A percentile compares a stretch with the other conserved stretches of the same genome.
These are phyloP conservation scores for Stegodyphus mimosarum DNA, from an alignment of 1,140 invertebrate species.

Conservation along the genomic window DNA sequence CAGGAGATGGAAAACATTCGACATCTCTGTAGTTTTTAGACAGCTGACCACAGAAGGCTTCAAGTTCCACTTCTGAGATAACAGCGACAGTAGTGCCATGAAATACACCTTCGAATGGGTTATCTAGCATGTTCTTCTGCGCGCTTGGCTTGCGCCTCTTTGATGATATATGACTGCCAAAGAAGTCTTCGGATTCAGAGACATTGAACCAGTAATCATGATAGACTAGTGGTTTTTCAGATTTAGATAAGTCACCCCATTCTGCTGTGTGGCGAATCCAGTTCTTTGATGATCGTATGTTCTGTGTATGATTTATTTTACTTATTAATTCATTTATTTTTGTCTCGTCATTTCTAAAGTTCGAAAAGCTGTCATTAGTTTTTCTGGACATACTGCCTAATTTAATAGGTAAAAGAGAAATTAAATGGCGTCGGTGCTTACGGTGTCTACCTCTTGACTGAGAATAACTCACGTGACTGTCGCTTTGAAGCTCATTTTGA, in stretches of 20 bases:
- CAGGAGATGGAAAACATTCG: conserved; percentile 81
- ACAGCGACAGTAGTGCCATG: conserved; percentile 50
- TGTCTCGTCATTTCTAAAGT: background rate
- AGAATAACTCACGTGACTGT: background rate
- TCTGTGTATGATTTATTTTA: background rate
- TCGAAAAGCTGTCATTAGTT: background rate
- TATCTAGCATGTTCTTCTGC: conserved; percentile 10
- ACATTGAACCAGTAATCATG: conserved; percentile 39
- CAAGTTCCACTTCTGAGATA: conserved; percentile 27
- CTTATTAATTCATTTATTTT: no score
- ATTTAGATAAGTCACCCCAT: conserved; percentile 36
- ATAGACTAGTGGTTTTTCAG: background rate
- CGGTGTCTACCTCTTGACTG: background rate
- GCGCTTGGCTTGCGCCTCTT: conserved; percentile 3
- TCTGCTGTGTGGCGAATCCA: background rate
- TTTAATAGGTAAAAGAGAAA: background rate
- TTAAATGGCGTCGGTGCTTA: background rate
- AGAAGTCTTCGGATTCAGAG: conserved; percentile 43
- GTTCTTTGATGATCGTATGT: background rate
- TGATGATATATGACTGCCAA: conserved; percentile 20
- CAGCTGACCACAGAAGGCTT: conserved; percentile 73
- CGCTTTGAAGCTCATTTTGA: background rate
- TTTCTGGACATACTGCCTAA: background rate
- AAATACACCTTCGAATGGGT: conserved; percentile 44
- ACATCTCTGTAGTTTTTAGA: conserved; percentile 72